Evolutionary conservation across 2,113 vertebrate genomes (phyloP).

Genomic region (Odocoileus hemionus): DNA sequence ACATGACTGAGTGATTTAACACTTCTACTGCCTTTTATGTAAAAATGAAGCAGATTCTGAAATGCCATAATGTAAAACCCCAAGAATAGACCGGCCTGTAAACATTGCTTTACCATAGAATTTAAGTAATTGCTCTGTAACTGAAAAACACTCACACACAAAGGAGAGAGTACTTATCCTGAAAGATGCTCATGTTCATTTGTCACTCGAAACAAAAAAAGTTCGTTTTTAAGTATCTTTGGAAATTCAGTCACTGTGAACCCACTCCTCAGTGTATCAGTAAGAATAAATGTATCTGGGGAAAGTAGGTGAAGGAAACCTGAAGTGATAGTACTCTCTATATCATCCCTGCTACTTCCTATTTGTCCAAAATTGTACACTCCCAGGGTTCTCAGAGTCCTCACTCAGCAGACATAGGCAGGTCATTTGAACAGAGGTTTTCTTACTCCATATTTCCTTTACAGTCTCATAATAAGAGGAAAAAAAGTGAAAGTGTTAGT

Average conservation of each 20-base stretch:
- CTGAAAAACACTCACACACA: neutral
- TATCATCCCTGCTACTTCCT: neutral
- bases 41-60: conserved; percentile 46
- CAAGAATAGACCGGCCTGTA: neutral
- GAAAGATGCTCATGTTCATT: neutral
- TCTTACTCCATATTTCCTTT: neutral
- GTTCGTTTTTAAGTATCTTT: neutral
- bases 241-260: conserved; percentile 5
- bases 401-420: no score
- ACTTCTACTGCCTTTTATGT: conserved; percentile 39
- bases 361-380: neutral
- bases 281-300: neutral
- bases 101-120: conserved; percentile 26
- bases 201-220: conserved; percentile 23
- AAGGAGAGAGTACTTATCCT: neutral
- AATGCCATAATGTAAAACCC: conserved; percentile 36
- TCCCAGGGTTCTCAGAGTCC: neutral
- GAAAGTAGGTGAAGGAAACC: neutral
- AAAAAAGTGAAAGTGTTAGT: neutral
- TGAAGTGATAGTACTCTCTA: neutral
- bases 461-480: neutral
- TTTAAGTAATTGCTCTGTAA: conserved; percentile 39
- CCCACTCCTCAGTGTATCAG: neutral
- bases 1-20: neutral
- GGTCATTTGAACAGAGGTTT: neutral